Conservation (phyloP, 2,113 vertebrate species). For the Prionailurus viverrinus region DNA sequence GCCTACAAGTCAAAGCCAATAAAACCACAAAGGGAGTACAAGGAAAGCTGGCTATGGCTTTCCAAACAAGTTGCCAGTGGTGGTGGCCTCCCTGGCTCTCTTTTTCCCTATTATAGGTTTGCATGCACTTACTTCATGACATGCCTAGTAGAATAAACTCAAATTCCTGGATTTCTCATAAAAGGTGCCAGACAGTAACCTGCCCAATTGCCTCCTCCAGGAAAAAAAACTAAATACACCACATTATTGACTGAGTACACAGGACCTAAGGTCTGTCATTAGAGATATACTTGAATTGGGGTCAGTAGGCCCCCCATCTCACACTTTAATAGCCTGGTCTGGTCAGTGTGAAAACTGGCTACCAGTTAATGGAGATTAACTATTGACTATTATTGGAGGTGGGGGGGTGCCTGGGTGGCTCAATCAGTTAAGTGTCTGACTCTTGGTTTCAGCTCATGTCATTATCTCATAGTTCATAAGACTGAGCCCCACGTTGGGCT, state of each 20-base stretch:
- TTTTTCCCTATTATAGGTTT: neutral
- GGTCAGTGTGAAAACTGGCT: neutral
- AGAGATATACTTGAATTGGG: neutral
- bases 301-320: too few species aligned
- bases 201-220: neutral
- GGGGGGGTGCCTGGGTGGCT: too few species aligned
- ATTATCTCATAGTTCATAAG: too few species aligned
- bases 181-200: neutral
- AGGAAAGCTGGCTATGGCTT: neutral
- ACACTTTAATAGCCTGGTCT: neutral
- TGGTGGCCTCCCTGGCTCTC: neutral
- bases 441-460: too few species aligned
- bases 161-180: neutral
- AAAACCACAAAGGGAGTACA: neutral
- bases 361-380: neutral
- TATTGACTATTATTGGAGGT: too few species aligned
- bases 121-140: neutral
- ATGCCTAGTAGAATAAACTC: neutral
- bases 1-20: neutral
- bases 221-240: neutral
- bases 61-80: neutral
- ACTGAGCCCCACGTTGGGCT: too few species aligned
- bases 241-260: neutral
- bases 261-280: neutral
- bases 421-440: too few species aligned